Conservation (phyloP, 2,797 vertebrate species). For the Streptopelia turtur region DNA sequence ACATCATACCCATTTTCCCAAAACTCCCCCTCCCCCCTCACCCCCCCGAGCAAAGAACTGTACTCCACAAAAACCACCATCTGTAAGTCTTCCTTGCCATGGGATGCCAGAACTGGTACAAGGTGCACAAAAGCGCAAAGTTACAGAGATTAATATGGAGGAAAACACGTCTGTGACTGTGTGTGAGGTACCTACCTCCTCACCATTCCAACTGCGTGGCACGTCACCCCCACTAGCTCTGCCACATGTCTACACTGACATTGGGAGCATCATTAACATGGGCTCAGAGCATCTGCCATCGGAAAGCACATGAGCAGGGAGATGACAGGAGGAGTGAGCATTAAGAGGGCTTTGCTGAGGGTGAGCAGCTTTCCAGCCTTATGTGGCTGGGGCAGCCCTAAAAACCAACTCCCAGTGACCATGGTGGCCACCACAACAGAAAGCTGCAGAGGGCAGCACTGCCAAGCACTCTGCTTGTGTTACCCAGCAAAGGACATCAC, state of each 20-base stretch:
- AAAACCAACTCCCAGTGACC: background rate
- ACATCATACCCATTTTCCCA: accelerated
- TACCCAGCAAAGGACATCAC: background rate
- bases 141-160: background rate
- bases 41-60: background rate
- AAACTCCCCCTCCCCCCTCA: background rate
- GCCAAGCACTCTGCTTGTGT: background rate
- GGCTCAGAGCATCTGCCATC: background rate
- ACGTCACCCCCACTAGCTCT: background rate
- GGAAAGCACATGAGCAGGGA: background rate
- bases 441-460: slow-evolving; percentile 80
- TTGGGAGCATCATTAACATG: accelerated
- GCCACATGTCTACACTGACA: accelerated
- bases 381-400: accelerated
- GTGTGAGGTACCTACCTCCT: background rate
- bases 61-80: background rate
- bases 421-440: background rate
- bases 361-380: background rate
- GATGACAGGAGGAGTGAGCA: accelerated
- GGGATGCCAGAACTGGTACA: background rate
- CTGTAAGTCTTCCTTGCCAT: background rate
- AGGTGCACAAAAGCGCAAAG: background rate
- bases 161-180: background rate
- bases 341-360: background rate
- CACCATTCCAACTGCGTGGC: background rate